Percentiles rank a stretch among this genome's conserved stretches.
Evolutionary conservation across 2,113 vertebrate genomes (phyloP).

Genomic region (Progne subis): DNA sequence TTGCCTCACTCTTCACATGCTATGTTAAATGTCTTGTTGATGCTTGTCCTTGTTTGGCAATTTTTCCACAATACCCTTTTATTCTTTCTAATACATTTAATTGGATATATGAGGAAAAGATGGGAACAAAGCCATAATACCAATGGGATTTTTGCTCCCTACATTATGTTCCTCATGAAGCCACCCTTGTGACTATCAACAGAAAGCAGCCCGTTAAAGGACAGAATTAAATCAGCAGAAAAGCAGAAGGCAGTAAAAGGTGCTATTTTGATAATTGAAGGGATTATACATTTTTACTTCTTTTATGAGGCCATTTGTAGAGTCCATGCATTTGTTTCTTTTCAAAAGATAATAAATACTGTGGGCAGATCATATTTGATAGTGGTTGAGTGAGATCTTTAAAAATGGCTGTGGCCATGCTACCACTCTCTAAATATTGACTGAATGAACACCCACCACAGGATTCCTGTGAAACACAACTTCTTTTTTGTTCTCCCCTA

Average conservation of each 20-base stretch:
- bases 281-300: background rate
- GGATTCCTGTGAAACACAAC: background rate
- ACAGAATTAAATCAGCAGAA: background rate
- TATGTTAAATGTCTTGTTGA: background rate
- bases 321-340: background rate
- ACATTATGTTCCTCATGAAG: background rate
- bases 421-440: background rate
- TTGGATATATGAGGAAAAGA: background rate
- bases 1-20: background rate
- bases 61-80: background rate
- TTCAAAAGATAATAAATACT: background rate
- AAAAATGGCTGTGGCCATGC: background rate
- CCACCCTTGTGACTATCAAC: background rate
- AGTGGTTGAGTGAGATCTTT: background rate
- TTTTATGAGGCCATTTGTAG: background rate
- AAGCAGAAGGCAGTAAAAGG: background rate
- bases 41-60: constrained; percentile 32
- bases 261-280: background rate
- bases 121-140: background rate
- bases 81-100: background rate
- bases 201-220: background rate
- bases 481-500: background rate
- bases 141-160: background rate
- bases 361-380: background rate
- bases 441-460: background rate